Evolutionary conservation across 2,113 vertebrate genomes (phyloP).

Genomic region (Acrocephalus arundinaceus): DNA sequence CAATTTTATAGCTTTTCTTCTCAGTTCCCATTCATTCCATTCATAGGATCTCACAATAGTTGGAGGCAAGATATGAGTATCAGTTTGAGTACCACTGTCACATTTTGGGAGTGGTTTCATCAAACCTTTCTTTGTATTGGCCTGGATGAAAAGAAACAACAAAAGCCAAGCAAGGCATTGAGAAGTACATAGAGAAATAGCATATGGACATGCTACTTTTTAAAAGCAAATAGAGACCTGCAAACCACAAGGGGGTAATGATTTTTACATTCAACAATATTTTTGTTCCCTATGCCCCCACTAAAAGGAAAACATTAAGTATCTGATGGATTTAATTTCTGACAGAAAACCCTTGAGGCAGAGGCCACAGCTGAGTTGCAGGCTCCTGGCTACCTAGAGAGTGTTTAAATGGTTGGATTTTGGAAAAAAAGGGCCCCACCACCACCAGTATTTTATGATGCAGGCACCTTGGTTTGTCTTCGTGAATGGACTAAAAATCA

Average conservation of each 20-base stretch:
- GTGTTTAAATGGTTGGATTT: background rate
- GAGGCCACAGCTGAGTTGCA: background rate
- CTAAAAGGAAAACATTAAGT: background rate
- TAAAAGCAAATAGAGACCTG: background rate
- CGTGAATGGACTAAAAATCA: background rate
- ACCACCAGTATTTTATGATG: background rate
- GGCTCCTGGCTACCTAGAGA: background rate
- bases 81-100: constrained; percentile 87
- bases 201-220: background rate
- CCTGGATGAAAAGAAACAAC: constrained; percentile 63
- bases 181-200: background rate
- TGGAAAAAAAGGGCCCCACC: background rate
- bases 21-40: constrained; percentile 96
- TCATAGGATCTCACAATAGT: constrained; percentile 84
- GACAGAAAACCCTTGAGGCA: background rate
- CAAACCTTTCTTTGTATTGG: constrained; percentile 53
- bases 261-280: background rate
- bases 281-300: background rate
- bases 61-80: constrained; percentile 86
- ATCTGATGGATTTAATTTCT: background rate
- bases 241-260: background rate
- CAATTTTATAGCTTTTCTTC: constrained; percentile 91
- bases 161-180: background rate
- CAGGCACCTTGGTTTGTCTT: background rate
- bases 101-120: constrained; percentile 70